phyloP scores from a whole-genome alignment of 2,888 invertebrate genomes.

The Polydrusus cervinus region DNA sequence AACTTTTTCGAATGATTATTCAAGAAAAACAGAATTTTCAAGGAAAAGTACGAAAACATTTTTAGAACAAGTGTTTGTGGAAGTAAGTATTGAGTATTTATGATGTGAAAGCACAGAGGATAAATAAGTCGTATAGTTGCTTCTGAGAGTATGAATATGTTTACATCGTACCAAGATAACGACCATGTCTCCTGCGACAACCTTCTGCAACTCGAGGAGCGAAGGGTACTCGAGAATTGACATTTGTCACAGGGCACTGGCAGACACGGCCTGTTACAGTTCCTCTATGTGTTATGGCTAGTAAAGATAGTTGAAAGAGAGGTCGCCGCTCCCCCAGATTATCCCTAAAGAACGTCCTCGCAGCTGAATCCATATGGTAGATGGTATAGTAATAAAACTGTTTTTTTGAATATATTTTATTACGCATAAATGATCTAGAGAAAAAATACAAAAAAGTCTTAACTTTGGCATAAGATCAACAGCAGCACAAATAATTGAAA shows the following conservation, averaged over 20 bases:
- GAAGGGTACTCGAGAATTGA: no score
- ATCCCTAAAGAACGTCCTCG: no score
- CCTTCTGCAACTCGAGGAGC: no score
- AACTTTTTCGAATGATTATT: not conserved
- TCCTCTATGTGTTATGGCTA: no score
- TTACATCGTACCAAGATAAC: no score
- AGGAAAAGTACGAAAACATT: not conserved
- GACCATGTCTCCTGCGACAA: no score
- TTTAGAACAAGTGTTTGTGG: not conserved
- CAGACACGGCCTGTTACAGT: no score
- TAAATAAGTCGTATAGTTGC: not conserved
- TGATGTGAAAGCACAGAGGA: not conserved
- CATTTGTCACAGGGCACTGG: no score
- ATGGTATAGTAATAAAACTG: no score
- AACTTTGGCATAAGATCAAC: conserved; percentile 17
- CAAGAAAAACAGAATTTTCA: not conserved
- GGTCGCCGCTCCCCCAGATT: no score
- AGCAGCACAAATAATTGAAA: not conserved
- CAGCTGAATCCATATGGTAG: no score
- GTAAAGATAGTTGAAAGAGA: no score
- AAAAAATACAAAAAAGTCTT: conserved; percentile 9
- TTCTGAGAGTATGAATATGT: not conserved
- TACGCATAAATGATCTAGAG: not conserved
- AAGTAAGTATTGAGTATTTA: conserved; percentile 10
- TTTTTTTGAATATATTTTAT: not conserved